A percentile compares a stretch with the other conserved stretches of the same genome.
Conservation (phyloP, 2,113 vertebrate species). For the Poicephalus gulielmi region DNA sequence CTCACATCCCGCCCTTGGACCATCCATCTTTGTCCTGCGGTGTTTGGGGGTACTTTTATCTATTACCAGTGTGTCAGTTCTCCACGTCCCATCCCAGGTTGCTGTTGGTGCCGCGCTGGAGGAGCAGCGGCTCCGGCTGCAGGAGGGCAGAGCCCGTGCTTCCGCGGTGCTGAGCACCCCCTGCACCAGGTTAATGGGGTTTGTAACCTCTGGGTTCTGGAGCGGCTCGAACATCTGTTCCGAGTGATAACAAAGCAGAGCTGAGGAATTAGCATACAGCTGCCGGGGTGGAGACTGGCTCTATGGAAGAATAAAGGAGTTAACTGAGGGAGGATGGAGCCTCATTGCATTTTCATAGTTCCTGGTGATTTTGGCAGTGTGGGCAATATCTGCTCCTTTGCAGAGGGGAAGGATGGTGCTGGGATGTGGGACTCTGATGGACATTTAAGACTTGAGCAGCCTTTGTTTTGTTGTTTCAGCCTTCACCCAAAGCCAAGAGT, state of each 20-base stretch:
- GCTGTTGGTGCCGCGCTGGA: not conserved
- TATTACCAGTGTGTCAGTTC: not conserved
- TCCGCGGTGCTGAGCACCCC: rapidly evolving
- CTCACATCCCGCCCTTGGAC: not conserved
- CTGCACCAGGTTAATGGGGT: slow-evolving; percentile 45
- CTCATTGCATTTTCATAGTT: slow-evolving; percentile 26
- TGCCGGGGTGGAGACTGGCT: not conserved
- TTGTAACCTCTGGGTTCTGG: slow-evolving; percentile 53
- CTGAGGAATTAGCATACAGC: slow-evolving; percentile 66
- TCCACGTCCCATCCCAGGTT: not conserved
- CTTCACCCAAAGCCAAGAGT: not conserved
- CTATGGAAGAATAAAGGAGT: not conserved
- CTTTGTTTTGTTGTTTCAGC: not conserved
- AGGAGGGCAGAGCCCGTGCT: not conserved
- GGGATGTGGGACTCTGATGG: not conserved
- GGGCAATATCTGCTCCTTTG: slow-evolving; percentile 20
- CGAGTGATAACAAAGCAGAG: slow-evolving; percentile 25
- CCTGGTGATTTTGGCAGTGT: slow-evolving; percentile 18
- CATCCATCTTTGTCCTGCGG: rapidly evolving
- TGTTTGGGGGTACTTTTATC: not conserved
- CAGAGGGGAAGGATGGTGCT: not conserved
- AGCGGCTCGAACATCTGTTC: slow-evolving; percentile 60
- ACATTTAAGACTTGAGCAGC: not conserved
- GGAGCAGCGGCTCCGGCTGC: not conserved
- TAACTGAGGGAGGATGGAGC: slow-evolving; percentile 26